A percentile compares a stretch with the other conserved stretches of the same genome.
Evolutionary conservation across 2,797 vertebrate genomes (phyloP).

Genomic region (Lagodon rhomboides): DNA sequence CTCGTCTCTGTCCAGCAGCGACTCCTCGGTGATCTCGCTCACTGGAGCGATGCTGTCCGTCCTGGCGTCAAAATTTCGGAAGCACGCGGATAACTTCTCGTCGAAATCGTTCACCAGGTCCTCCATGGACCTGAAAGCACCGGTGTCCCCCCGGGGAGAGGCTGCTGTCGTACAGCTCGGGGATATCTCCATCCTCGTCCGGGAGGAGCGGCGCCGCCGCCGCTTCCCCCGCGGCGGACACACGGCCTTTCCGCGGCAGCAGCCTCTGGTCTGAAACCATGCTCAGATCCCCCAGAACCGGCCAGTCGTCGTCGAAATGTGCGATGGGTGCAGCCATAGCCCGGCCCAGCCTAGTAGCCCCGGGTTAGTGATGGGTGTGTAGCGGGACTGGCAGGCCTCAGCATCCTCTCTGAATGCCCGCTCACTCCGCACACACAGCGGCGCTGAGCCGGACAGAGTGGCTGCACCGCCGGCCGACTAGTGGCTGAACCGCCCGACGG

Average conservation of each 20-base stretch:
- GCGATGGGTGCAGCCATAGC: conserved; percentile 83
- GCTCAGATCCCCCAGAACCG: conserved; percentile 84
- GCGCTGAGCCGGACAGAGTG: conserved; percentile 37
- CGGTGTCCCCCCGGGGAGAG: conserved; percentile 43
- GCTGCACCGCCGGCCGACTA: conserved; percentile 53
- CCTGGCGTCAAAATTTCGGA: conserved; percentile 80
- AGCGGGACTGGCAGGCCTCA: conserved; percentile 60
- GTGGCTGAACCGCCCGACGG: conserved; percentile 1
- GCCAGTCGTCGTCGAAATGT: conserved; percentile 87
- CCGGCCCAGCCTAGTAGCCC: conserved; percentile 48
- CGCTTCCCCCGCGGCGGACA: conserved; percentile 68
- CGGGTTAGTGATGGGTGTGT: conserved; percentile 46
- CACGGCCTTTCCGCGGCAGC: conserved; percentile 65
- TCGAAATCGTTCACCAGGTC: conserved; percentile 82
- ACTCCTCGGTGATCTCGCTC: conserved; percentile 87
- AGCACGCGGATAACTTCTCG: conserved; percentile 89
- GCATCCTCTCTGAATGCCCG: conserved; percentile 65
- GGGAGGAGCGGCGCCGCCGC: conserved; percentile 37
- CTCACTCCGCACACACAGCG: conserved; percentile 20
- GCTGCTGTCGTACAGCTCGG: conserved; percentile 52
- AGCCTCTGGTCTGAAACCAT: conserved; percentile 52
- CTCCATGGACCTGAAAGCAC: conserved; percentile 68
- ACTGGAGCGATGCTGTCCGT: conserved; percentile 81
- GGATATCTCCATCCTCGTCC: conserved; percentile 46
- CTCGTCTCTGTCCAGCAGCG: conserved; percentile 91